phyloP scores from a whole-genome alignment of 2,888 invertebrate species.

The Tetropium fuscum region DNA sequence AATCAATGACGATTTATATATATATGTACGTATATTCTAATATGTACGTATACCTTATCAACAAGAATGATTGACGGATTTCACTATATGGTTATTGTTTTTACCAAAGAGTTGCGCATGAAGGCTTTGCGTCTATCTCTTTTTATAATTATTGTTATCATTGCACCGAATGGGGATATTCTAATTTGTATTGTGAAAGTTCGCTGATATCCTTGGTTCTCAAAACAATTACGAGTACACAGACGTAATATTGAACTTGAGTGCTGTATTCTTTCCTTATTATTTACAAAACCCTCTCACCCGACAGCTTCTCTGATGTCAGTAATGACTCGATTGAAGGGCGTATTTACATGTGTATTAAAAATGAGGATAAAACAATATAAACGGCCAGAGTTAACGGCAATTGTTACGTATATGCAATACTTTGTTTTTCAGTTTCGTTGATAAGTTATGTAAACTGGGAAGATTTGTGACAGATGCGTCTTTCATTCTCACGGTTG shows the following conservation, averaged over 20 bases:
- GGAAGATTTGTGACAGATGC: no score
- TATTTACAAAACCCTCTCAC: constrained; percentile 5
- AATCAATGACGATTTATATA: no score
- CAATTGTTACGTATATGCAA: no score
- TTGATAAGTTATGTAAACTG: no score
- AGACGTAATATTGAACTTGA: constrained; percentile 10
- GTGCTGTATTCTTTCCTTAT: not conserved
- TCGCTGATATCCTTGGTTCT: not conserved
- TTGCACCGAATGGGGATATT: not conserved
- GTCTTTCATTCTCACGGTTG: no score
- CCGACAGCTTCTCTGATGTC: not conserved
- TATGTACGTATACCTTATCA: not conserved
- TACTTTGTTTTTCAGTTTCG: no score
- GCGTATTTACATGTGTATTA: no score
- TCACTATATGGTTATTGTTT: not conserved
- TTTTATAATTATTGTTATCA: not conserved
- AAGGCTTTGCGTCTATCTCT: not conserved
- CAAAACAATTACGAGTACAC: not conserved
- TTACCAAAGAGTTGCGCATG: not conserved
- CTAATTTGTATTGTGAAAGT: not conserved
- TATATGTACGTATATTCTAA: no score
- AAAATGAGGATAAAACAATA: no score
- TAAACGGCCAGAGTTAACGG: no score
- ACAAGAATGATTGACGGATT: not conserved
- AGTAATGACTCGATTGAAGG: no score